These are phyloP conservation scores for Drosophila parvula DNA, from an alignment of 1,140 invertebrate species.

Conservation along the genomic window DNA sequence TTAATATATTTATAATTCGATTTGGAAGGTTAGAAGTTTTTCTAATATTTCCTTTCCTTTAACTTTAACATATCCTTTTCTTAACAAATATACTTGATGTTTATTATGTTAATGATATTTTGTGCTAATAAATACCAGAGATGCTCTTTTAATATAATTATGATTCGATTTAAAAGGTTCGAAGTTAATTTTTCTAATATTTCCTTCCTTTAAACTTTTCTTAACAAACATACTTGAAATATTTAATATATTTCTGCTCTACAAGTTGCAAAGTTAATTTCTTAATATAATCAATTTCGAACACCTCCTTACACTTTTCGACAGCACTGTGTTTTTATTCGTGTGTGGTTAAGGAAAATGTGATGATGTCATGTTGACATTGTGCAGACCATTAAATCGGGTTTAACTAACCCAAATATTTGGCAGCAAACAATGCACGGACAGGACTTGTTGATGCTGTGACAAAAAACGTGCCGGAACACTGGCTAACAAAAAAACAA, in stretches of 20 bases:
- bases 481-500: background rate
- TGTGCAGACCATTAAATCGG: slow-evolving; percentile 44
- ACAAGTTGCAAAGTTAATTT: background rate
- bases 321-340: slow-evolving; percentile 5
- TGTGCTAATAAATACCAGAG: no score
- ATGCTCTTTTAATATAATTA: no score
- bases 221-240: background rate
- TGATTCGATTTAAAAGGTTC: no score
- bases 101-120: no score
- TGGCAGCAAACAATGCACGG: slow-evolving; percentile 24
- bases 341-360: slow-evolving; percentile 11
- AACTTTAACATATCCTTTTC: background rate
- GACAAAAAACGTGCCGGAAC: slow-evolving; percentile 10
- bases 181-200: background rate
- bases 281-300: background rate
- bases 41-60: background rate
- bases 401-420: slow-evolving; percentile 49
- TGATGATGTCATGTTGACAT: slow-evolving; percentile 30
- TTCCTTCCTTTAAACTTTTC: background rate
- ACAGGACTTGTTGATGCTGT: slow-evolving; percentile 31
- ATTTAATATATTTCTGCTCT: background rate
- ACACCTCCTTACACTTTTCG: background rate
- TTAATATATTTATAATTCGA: background rate
- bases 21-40: background rate
- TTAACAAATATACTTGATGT: background rate